Base-by-base conservation (phyloP, 1,140 invertebrate species). In the Bathynomus jamesi region DNA sequence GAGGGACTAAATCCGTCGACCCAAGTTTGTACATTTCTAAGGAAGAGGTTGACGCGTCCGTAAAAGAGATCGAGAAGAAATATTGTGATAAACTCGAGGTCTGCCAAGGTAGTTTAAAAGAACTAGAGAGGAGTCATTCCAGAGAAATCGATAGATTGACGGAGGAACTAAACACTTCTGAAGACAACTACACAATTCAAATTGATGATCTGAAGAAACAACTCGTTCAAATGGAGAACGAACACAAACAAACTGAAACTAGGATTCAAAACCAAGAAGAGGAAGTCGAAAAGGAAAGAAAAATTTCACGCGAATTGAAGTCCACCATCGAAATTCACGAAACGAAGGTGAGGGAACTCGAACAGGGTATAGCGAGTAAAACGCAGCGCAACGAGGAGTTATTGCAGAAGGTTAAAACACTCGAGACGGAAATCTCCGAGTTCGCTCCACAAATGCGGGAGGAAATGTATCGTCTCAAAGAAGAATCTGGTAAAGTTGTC, bases 191-290 rank as follows among this genome's bases (percentile, higher is more conserved):
- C 21, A 21, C 40, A 53, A 21, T 21, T 17, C 2, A 1, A 53
- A 21, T 53, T 5, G 40, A 53, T 3, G 21, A 11, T 53, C 21
- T 17, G 11, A 21, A 53, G 21, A 21, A 1, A 53, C 40, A 53
- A 21, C 13, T 53, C 2, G 40, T 21, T 21, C 11, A 53, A 5
- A 32, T 78, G 25, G 71, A 67, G 32, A 66, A 69, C 67, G 77
- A 78, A 32, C n/a, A 81, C 5, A 78, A 78, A 65, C 75, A 76
- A 70, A 70, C 77, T 61, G 79, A 80, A 70, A 62, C 70, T 40
- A 62, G 71, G 61, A 69, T 75, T 28, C 28, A 60, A 46, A 10
- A 17, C 7, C 46, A 74, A 46, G 65, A 75, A 25, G 40, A 67
- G 11, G 72, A 72, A 53, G 60, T 78, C n/a, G n/a, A n/a, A n/a